phyloP scores from a whole-genome alignment of 1,140 invertebrate species.

The Phocides pigmalion region DNA sequence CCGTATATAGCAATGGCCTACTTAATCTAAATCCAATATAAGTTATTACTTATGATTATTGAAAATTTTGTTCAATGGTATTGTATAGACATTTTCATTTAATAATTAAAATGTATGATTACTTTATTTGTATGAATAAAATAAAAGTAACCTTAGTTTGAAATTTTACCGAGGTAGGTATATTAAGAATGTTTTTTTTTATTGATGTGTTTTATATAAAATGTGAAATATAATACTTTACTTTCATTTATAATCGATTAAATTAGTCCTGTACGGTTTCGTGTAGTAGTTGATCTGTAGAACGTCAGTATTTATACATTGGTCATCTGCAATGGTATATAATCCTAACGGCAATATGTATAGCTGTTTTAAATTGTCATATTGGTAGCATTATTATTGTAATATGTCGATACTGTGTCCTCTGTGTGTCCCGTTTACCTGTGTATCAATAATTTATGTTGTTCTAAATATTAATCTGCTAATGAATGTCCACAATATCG shows the following conservation, averaged over 20 bases:
- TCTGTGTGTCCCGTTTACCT: conserved; percentile 14
- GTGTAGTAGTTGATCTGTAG: conserved; percentile 27
- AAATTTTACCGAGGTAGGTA: too few relatives aligned
- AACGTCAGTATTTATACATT: conserved; percentile 26
- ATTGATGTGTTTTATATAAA: too few relatives aligned
- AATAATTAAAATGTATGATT: too few relatives aligned
- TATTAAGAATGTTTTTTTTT: too few relatives aligned
- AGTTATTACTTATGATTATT: too few relatives aligned
- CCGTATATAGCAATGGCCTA: background rate
- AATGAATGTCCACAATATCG: background rate
- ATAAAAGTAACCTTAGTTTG: too few relatives aligned
- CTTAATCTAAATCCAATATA: too few relatives aligned
- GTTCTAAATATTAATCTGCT: background rate
- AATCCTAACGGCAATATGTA: conserved; percentile 29
- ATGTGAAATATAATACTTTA: too few relatives aligned
- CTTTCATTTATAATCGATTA: too few relatives aligned
- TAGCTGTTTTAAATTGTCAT: conserved; percentile 18
- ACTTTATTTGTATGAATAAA: too few relatives aligned
- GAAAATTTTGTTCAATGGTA: too few relatives aligned
- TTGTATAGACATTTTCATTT: too few relatives aligned
- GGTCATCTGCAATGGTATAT: conserved; percentile 22
- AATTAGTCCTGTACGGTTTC: conserved; percentile 9
- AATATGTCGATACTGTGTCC: conserved; percentile 8
- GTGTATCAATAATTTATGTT: background rate
- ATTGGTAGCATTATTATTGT: conserved; percentile 25